Evolutionary conservation across 2,113 vertebrate species (phyloP), one percentile per base, ranked within the genome.

Genomic region (Misgurnus anguillicaudatus): DNA sequence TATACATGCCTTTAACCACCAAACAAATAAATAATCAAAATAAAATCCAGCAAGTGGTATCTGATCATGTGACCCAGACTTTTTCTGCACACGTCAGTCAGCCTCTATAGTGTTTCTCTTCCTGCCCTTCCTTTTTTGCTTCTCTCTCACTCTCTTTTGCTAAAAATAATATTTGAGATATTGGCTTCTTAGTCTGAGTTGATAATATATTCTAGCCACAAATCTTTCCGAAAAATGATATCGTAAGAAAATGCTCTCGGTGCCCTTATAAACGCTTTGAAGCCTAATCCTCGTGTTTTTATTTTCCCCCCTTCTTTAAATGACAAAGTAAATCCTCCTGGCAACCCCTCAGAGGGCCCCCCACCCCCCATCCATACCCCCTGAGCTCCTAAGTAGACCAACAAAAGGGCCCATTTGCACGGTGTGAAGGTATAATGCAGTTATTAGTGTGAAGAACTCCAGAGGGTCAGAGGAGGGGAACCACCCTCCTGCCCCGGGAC

Each of bases 361-460:
- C 82, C 65, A 51, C 45, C 77, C 78, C 71, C 76, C 69, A 66
- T 51, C 74, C 82, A 63, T 64, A 71, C 64, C 83, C 85, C 76
- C 81, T 58, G 70, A 80, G 80, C 78, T 78, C 65, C 75, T 69
- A 79, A 77, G 79, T 78, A 79, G 63, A 55, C 38, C 67, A 83
- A 87, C 86, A 87, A 87, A 87, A 84, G 84, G 75, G 70, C 75
- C 84, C 81, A 85, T 87, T 87, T 87, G 86, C 82, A 87, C 80
- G 72, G 84, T 87, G 86, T 84, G 80, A 84, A 81, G 78, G 72
- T 79, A 85, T 85, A 87, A 87, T 87, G 82, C 86, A 84, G 82
- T 87, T 87, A 87, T 87, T 87, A 87, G 86, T 84, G 84, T 82
- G 86, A 65, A 71, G 86, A 82, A 70, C 68, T 82, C 75, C 69